phyloP scores from a whole-genome alignment of 2,888 invertebrate species.

The Morpho deidamia region DNA sequence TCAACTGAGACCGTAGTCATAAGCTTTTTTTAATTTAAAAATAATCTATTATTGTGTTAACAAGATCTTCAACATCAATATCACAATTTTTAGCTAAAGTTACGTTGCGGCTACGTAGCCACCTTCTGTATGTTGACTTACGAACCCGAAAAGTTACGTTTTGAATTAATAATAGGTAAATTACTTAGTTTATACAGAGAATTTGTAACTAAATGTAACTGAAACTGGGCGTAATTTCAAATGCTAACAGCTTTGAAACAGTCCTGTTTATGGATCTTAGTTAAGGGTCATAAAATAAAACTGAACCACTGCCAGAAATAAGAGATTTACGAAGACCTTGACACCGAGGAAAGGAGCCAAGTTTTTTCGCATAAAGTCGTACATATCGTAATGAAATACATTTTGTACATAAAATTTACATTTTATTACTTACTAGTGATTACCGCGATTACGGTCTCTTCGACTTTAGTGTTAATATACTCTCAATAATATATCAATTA shows the following conservation, averaged over 20 bases:
- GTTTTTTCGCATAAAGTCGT: background rate
- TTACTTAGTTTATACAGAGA: too few species aligned
- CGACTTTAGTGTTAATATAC: background rate
- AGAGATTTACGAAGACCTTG: slow-evolving; percentile 10
- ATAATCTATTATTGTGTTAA: too few species aligned
- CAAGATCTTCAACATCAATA: too few species aligned
- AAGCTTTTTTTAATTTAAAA: too few species aligned
- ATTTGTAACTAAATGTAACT: too few species aligned
- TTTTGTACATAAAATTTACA: background rate
- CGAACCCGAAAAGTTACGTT: too few species aligned
- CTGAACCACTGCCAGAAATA: slow-evolving; percentile 13
- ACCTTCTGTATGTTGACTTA: too few species aligned
- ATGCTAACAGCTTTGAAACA: too few species aligned
- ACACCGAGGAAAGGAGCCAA: slow-evolving; percentile 3
- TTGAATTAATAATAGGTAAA: too few species aligned
- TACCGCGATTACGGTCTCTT: background rate
- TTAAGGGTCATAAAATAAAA: slow-evolving; percentile 1
- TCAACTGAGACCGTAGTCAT: too few species aligned
- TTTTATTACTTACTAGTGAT: background rate
- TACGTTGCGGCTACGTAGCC: too few species aligned
- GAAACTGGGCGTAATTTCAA: background rate
- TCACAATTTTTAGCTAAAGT: too few species aligned
- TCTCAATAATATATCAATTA: background rate
- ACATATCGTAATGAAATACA: background rate
- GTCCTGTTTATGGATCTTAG: background rate